A percentile compares a stretch with the other conserved stretches of the same genome.
phyloP scores from a whole-genome alignment of 2,797 vertebrate genomes.

The Rhinophrynus dorsalis region DNA sequence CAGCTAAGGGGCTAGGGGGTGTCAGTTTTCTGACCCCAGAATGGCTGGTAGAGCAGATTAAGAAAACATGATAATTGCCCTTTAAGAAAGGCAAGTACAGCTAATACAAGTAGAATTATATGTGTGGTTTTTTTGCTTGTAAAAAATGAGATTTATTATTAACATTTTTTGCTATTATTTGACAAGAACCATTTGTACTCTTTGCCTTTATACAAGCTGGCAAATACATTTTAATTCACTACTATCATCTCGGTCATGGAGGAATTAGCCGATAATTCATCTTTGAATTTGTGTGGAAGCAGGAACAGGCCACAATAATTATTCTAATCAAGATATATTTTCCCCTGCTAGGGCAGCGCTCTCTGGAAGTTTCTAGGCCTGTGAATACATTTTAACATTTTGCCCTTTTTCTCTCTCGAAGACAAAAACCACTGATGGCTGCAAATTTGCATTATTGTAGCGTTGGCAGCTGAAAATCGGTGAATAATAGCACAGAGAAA shows the following conservation, averaged over 20 bases:
- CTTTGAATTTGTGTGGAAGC: conserved; percentile 62
- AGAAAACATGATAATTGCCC: no score
- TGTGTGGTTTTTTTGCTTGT: conserved; percentile 6
- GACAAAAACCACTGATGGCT: conserved; percentile 49
- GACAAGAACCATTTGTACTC: conserved; percentile 64
- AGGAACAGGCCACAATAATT: conserved; percentile 67
- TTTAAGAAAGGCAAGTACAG: no score
- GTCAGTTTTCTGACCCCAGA: no score
- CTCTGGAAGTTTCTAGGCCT: conserved; percentile 58
- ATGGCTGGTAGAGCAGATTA: no score
- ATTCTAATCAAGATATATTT: conserved; percentile 70
- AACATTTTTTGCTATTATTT: no score
- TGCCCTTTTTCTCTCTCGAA: conserved; percentile 52
- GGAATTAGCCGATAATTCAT: conserved; percentile 70
- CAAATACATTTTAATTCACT: conserved; percentile 70
- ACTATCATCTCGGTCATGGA: conserved; percentile 67
- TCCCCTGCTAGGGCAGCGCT: conserved; percentile 59
- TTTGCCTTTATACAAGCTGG: conserved; percentile 69
- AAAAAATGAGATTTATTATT: no score
- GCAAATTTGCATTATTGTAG: background rate
- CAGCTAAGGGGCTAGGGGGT: no score
- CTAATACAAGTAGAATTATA: no score
- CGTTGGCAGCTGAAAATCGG: conserved; percentile 37
- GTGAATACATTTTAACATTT: conserved; percentile 57
- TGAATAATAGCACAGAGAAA: background rate